These are phyloP conservation scores for Callithrix jacchus DNA, from an alignment of 2,113 vertebrate genomes.

Conservation along the genomic window DNA sequence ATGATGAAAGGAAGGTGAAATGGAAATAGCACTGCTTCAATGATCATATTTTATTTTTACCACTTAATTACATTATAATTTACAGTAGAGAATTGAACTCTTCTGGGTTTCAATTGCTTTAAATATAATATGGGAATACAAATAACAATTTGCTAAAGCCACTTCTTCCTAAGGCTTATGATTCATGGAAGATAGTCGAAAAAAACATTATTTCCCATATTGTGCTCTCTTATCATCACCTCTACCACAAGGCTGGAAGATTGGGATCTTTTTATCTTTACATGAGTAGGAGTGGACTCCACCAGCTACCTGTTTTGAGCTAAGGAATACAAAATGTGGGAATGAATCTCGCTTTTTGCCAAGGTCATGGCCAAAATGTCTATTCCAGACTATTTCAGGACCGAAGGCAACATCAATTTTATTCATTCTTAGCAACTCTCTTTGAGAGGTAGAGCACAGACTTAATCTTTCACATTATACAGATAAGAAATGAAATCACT, in stretches of 20 bases:
- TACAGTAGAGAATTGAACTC: not conserved
- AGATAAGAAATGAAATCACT: conserved; percentile 63
- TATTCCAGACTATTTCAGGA: not conserved
- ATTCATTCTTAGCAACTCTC: conserved; percentile 43
- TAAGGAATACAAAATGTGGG: not conserved
- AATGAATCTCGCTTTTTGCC: not conserved
- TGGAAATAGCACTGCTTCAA: not conserved
- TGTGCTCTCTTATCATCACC: not conserved
- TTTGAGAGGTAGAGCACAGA: conserved; percentile 1
- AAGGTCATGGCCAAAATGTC: not conserved
- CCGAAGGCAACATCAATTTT: not conserved
- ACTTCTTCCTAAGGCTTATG: not conserved
- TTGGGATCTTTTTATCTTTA: not conserved
- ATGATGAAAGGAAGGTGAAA: not conserved
- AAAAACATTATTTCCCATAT: not conserved
- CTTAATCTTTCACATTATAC: conserved; percentile 50
- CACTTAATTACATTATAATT: not conserved
- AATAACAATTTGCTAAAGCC: not conserved
- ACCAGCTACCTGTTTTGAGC: not conserved
- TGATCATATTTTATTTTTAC: not conserved
- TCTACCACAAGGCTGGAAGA: not conserved
- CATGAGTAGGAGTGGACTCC: not conserved
- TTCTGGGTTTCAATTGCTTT: not conserved
- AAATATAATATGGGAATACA: not conserved
- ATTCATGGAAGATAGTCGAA: not conserved